Evolutionary conservation across 2,113 vertebrate species (phyloP).

Genomic region (Felis chaus): DNA sequence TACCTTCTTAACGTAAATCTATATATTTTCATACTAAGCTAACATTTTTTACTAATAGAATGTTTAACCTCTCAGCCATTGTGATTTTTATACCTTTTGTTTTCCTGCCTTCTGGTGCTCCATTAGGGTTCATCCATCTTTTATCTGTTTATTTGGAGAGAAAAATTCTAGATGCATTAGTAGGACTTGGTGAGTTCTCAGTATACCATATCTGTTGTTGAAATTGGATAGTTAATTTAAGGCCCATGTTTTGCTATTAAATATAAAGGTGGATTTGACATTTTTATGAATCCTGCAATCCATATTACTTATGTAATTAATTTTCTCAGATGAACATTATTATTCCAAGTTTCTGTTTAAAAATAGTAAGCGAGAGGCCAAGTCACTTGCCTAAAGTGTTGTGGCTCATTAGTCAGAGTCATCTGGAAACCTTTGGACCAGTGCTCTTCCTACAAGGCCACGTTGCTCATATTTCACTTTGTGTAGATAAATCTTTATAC

Average conservation of each 20-base stretch:
- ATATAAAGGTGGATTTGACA: neutral
- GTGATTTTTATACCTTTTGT: neutral
- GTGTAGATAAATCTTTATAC: neutral
- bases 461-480: constrained; percentile 35
- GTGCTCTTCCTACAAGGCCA: neutral
- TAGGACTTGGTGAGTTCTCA: constrained; percentile 1
- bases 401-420: neutral
- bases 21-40: neutral
- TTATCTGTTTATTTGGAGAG: neutral
- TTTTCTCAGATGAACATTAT: neutral
- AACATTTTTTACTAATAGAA: neutral
- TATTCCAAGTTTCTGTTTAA: constrained; percentile 50
- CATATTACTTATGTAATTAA: constrained; percentile 28
- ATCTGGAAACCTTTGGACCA: neutral
- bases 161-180: neutral
- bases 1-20: neutral
- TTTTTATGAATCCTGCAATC: neutral
- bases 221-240: constrained; percentile 23
- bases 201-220: neutral
- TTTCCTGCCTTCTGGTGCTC: neutral
- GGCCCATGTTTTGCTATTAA: neutral
- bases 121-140: constrained; percentile 10
- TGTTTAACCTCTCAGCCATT: neutral
- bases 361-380: neutral
- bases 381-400: neutral